Evolutionary conservation across 2,797 vertebrate genomes (phyloP).

Genomic region (Liparis tanakae): DNA sequence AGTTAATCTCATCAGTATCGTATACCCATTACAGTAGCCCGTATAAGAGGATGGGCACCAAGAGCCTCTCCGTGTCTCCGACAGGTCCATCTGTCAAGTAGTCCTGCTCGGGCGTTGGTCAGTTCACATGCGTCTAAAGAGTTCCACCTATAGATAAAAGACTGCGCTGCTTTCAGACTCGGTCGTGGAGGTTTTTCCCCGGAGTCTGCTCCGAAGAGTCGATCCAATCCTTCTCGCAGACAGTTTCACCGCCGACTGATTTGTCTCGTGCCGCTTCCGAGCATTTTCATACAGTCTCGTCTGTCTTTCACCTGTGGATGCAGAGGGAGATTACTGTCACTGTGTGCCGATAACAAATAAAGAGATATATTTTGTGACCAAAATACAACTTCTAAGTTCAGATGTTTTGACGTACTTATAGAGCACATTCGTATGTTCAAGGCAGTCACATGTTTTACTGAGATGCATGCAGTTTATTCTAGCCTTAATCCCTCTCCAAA

Average conservation of each 20-base stretch:
- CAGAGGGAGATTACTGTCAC: conserved; percentile 17
- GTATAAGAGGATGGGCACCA: not conserved
- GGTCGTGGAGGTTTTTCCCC: conserved; percentile 22
- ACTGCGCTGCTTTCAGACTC: conserved; percentile 32
- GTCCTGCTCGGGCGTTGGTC: not conserved
- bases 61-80: not conserved
- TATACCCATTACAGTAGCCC: not conserved
- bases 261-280: conserved; percentile 80
- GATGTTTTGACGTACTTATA: not conserved
- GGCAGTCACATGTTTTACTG: conserved; percentile 22
- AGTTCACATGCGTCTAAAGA: not conserved
- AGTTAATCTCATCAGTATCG: not conserved
- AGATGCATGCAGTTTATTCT: conserved; percentile 7
- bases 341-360: not conserved
- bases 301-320: conserved; percentile 76
- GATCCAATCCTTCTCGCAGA: conserved; percentile 5
- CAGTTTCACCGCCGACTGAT: conserved; percentile 79
- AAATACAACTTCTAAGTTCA: not conserved
- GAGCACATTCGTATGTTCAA: conserved; percentile 12
- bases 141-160: not conserved
- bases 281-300: conserved; percentile 85
- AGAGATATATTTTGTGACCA: not conserved
- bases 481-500: not conserved
- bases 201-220: conserved; percentile 17
- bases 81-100: not conserved